Base-by-base conservation (phyloP, 2,113 vertebrate species). In the Ceyx melanurus region DNA sequence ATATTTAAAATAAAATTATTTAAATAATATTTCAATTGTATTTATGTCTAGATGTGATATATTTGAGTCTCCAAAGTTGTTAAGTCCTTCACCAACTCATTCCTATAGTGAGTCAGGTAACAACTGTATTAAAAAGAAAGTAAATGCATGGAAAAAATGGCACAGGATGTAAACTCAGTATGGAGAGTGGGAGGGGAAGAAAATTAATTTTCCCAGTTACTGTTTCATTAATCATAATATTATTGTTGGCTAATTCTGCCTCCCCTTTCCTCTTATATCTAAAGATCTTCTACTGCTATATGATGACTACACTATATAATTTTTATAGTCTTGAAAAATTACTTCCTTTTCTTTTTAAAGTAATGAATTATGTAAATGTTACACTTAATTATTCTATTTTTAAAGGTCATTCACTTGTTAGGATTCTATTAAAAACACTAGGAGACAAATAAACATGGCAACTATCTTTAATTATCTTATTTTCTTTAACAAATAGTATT, bases 221-320 rank as follows among this genome's bases (percentile, higher is more conserved):
- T 65, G 10, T 88, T 93, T 77, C 58, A 84, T 90, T 94, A 88
- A 89, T 92, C 88, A 85, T 86, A 95, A 92, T 86, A 92, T 89
- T 92, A 81, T 92, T 95, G 74, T 94, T 94, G 90, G 64, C 21
- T 94, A 92, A 80, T 95, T 66, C 42, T 90, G 7, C 33, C 50
- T 92, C 12, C 20, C 29, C 10, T 73, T 92, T 25, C 15, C 3
- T 82, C 46, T 66, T 72, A 43, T 73, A 74, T 85, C 67, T 86
- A 9, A 88, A 92, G 56, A 74, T 91, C 68, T 88, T 81, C 56
- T 74, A 79, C 11, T 83, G 13, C 46, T 91, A 6, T 61, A 40
- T 70, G 54, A 89, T 64, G 11, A 3, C 21, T 64, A 46, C 7
- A 40, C 4, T 11, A 37, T 72, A 13, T 78, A 45, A 29, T 84